These are phyloP conservation scores for Drosophila anomalata DNA, from an alignment of 2,888 invertebrate genomes.

Conservation along the genomic window DNA sequence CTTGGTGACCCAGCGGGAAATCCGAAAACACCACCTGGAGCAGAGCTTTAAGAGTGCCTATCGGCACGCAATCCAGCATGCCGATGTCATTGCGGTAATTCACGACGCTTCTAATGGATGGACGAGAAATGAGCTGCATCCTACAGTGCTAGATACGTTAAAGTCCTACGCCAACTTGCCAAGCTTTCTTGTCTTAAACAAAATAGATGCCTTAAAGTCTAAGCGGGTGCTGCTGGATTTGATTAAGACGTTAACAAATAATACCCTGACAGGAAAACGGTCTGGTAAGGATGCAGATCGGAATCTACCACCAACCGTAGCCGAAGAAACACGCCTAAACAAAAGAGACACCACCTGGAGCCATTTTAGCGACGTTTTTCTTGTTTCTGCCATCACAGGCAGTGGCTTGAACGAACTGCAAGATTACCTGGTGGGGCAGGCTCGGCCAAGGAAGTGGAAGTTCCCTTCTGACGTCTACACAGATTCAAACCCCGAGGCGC, in stretches of 20 bases:
- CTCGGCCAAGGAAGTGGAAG: conserved; percentile 88
- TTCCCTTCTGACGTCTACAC: conserved; percentile 89
- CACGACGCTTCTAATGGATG: conserved; percentile 92
- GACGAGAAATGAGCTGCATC: conserved; percentile 88
- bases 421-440: conserved; percentile 80
- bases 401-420: conserved; percentile 90
- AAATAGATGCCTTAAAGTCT: conserved; percentile 90
- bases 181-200: conserved; percentile 94
- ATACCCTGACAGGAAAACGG: conserved; percentile 83
- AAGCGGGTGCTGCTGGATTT: conserved; percentile 90
- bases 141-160: conserved; percentile 89
- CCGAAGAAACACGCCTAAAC: conserved; percentile 40
- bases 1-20: conserved; percentile 88
- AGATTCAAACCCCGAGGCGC: conserved; percentile 88
- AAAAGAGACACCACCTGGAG: conserved; percentile 86
- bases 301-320: neutral
- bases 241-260: conserved; percentile 88
- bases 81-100: conserved; percentile 93
- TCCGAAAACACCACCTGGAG: conserved; percentile 85
- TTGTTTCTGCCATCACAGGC: conserved; percentile 93
- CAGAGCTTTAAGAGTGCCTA: conserved; percentile 86
- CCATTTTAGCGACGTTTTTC: conserved; percentile 94
- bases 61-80: conserved; percentile 86
- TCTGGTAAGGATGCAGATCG: conserved; percentile 42
- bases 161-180: conserved; percentile 86